Evolutionary conservation across 2,113 vertebrate genomes (phyloP).

Genomic region (Chamaea fasciata): DNA sequence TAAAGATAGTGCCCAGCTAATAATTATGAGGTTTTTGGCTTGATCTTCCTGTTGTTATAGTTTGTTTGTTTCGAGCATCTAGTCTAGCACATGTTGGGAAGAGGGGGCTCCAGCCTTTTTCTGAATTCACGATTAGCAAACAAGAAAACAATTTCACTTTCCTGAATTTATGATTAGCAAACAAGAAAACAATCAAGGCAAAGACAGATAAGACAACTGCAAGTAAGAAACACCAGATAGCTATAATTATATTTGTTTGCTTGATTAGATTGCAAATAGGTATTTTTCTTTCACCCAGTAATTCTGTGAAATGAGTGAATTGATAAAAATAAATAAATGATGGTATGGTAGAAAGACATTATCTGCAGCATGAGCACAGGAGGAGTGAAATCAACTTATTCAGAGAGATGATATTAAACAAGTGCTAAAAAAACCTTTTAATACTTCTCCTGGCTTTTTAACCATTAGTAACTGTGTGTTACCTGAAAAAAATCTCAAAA

Average conservation of each 20-base stretch:
- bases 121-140: not conserved
- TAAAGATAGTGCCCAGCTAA: not conserved
- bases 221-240: slow-evolving; percentile 2
- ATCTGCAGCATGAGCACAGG: not conserved
- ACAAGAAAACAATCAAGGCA: slow-evolving; percentile 27
- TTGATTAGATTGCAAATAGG: slow-evolving; percentile 32
- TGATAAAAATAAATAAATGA: slow-evolving; percentile 16
- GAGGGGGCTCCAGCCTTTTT: not conserved
- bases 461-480: not conserved
- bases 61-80: not conserved
- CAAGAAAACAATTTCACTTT: slow-evolving; percentile 26
- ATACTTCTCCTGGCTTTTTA: not conserved
- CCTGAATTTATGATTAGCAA: not conserved
- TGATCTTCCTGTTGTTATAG: not conserved
- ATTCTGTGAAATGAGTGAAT: not conserved
- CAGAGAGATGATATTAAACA: not conserved
- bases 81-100: not conserved
- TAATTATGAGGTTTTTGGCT: not conserved
- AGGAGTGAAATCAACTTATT: not conserved
- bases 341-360: not conserved
- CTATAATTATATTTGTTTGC: slow-evolving; percentile 40
- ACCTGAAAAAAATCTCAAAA: not conserved
- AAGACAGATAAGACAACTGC: slow-evolving; percentile 10
- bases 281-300: not conserved
- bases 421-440: not conserved